phyloP scores from a whole-genome alignment of 1,140 invertebrate species.

The Drosophila navojoa region DNA sequence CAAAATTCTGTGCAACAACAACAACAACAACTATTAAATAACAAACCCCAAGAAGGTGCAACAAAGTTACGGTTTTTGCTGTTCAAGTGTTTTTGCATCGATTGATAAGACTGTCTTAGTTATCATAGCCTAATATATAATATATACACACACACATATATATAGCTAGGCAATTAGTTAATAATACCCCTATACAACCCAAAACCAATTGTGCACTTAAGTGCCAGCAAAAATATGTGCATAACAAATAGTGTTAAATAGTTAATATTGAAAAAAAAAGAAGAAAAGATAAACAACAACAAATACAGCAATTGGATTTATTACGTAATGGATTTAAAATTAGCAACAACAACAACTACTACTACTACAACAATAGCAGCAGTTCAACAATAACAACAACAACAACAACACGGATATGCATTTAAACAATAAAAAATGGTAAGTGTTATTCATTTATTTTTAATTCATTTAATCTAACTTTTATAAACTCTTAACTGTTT shows the following conservation, averaged over 20 bases:
- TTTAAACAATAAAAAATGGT: slow-evolving; percentile 71
- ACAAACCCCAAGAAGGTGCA: slow-evolving; percentile 34
- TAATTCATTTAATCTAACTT: slow-evolving; percentile 1
- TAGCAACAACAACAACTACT: slow-evolving; percentile 64
- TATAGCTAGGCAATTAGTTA: slow-evolving; percentile 4
- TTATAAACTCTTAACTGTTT: background rate
- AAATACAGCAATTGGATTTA: slow-evolving; percentile 65
- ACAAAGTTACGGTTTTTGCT: slow-evolving; percentile 31
- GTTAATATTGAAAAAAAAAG: slow-evolving; percentile 20
- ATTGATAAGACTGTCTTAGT: slow-evolving; percentile 53
- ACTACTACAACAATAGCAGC: slow-evolving; percentile 18
- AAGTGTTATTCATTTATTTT: slow-evolving; percentile 19
- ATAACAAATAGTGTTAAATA: slow-evolving; percentile 46
- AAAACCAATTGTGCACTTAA: slow-evolving; percentile 19
- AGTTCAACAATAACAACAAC: slow-evolving; percentile 12
- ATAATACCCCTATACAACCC: background rate
- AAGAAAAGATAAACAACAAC: slow-evolving; percentile 14
- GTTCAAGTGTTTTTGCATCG: slow-evolving; percentile 26
- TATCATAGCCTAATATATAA: slow-evolving; percentile 18
- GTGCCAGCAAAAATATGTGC: slow-evolving; percentile 36
- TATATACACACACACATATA: background rate
- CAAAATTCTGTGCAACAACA: slow-evolving; percentile 33
- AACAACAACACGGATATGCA: slow-evolving; percentile 70
- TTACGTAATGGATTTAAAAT: slow-evolving; percentile 79
- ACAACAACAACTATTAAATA: slow-evolving; percentile 22